A percentile compares a stretch with the other conserved stretches of the same genome.
Conservation (phyloP, 2,888 invertebrate species). For the Philopedon plagiatum region DNA sequence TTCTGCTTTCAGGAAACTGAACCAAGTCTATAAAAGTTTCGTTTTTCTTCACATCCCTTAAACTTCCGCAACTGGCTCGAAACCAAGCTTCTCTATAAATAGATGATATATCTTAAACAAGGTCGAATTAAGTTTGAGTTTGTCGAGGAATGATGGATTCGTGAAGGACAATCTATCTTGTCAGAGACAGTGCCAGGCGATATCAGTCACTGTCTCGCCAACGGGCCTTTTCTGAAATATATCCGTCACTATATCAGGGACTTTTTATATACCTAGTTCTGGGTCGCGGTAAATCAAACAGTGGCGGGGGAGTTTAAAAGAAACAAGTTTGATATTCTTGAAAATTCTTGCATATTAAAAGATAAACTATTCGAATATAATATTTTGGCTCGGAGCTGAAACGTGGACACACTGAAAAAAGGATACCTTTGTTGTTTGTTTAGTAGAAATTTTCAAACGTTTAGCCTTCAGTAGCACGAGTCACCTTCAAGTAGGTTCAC, state of each 20-base stretch:
- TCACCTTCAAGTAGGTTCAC: too few relatives aligned
- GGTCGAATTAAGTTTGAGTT: constrained; percentile 47
- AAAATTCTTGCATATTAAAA: too few relatives aligned
- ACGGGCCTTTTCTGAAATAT: constrained; percentile 43
- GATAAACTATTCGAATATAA: too few relatives aligned
- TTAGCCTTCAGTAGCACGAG: too few relatives aligned
- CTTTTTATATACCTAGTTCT: constrained; percentile 46
- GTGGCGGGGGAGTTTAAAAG: constrained; percentile 12
- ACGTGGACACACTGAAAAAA: too few relatives aligned
- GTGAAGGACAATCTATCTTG: constrained; percentile 56
- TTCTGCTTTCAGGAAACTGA: background rate
- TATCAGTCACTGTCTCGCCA: constrained; percentile 58
- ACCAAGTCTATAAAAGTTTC: background rate
- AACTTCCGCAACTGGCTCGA: background rate
- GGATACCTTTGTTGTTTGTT: too few relatives aligned
- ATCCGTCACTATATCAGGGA: constrained; percentile 46
- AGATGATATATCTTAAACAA: constrained; percentile 34
- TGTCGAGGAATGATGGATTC: constrained; percentile 52
- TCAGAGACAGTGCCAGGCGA: constrained; percentile 57
- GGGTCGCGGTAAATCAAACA: constrained; percentile 36
- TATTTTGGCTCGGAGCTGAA: too few relatives aligned
- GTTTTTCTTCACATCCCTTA: background rate
- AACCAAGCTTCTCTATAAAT: constrained; percentile 25
- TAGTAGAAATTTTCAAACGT: too few relatives aligned
- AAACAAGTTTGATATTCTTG: too few relatives aligned